A percentile compares a stretch with the other conserved stretches of the same genome.
phyloP scores from a whole-genome alignment of 2,797 vertebrate genomes.

The Rhabdomys pumilio region DNA sequence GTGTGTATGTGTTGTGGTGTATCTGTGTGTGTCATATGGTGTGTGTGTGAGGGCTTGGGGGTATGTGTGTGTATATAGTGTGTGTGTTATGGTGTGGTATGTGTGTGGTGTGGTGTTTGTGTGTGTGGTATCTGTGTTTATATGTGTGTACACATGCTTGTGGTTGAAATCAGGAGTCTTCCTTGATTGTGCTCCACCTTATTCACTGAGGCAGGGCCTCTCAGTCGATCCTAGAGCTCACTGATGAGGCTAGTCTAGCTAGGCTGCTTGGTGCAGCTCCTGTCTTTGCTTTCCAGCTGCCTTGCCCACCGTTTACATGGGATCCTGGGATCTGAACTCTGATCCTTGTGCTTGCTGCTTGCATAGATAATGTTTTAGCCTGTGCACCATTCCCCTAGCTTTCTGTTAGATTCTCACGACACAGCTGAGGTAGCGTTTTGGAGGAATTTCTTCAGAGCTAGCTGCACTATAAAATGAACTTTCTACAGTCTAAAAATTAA shows the following conservation, averaged over 20 bases:
- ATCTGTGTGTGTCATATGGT: too few species aligned
- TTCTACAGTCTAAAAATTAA: background rate
- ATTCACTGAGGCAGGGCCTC: background rate
- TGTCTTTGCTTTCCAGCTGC: background rate
- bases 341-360: background rate
- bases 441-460: background rate
- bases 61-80: too few species aligned
- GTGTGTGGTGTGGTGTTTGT: background rate
- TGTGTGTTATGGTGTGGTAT: background rate
- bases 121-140: background rate
- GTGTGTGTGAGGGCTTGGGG: too few species aligned
- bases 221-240: background rate
- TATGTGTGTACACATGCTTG: background rate
- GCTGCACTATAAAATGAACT: background rate
- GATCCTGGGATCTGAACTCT: background rate
- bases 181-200: background rate
- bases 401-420: background rate
- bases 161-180: background rate
- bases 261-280: background rate
- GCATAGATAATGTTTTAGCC: too few species aligned
- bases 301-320: background rate
- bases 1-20: background rate
- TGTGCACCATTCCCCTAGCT: background rate
- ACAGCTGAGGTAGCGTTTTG: accelerated
- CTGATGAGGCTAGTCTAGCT: background rate